phyloP scores from a whole-genome alignment of 2,888 invertebrate species.

The Pseudococcus jackbeardsleyi region DNA sequence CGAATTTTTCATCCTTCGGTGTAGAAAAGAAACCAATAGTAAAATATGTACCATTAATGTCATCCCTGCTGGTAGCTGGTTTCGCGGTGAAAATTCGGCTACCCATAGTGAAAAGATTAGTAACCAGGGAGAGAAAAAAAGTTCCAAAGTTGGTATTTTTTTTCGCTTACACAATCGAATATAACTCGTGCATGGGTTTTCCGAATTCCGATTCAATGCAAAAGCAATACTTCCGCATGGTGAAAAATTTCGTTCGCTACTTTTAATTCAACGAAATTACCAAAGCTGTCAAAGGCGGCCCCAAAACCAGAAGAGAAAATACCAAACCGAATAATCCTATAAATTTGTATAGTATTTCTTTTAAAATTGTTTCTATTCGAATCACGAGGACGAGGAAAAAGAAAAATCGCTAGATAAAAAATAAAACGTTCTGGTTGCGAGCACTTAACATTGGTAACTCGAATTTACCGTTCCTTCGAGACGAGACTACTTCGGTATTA shows the following conservation, averaged over 20 bases:
- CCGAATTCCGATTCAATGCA: not conserved
- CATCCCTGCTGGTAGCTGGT: not conserved
- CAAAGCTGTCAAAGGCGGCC: not conserved
- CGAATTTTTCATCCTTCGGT: not conserved
- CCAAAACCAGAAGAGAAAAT: not conserved
- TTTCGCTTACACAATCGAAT: conserved; percentile 19
- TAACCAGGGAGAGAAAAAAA: not conserved
- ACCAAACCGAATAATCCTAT: conserved; percentile 36
- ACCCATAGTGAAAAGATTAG: not conserved
- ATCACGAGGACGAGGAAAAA: conserved; percentile 22
- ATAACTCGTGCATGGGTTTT: not conserved
- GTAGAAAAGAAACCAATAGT: too few relatives aligned
- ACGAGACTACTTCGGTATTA: conserved; percentile 6
- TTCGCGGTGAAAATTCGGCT: not conserved
- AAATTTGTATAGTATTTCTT: conserved; percentile 29
- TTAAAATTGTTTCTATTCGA: conserved; percentile 47
- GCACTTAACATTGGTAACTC: conserved; percentile 47
- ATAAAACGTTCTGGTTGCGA: conserved; percentile 50
- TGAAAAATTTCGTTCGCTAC: conserved; percentile 9
- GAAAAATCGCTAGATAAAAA: conserved; percentile 46
- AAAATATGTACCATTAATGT: conserved; percentile 16
- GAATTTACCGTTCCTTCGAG: conserved; percentile 48
- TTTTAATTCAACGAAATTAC: conserved; percentile 26
- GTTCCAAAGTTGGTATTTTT: not conserved
- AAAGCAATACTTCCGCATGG: not conserved